These are phyloP conservation scores for Drosophila mulleri DNA, from an alignment of 2,888 invertebrate genomes.

Conservation along the genomic window DNA sequence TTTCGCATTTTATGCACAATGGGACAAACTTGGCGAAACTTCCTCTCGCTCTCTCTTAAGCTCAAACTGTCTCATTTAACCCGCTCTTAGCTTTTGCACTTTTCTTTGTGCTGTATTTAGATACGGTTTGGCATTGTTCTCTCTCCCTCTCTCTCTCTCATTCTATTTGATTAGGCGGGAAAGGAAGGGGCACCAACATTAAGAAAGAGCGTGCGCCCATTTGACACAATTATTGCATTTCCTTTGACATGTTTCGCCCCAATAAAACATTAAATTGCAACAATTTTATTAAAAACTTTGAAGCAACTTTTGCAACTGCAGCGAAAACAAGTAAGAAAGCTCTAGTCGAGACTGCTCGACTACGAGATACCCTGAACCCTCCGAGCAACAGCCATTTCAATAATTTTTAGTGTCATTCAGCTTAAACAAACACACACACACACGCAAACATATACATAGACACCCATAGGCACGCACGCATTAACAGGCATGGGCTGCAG, in stretches of 20 bases:
- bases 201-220: slow-evolving; percentile 23
- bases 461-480: no score
- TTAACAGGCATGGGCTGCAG: no score
- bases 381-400: no score
- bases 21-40: slow-evolving; percentile 7
- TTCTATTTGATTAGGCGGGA: slow-evolving; percentile 12
- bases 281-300: slow-evolving; percentile 67
- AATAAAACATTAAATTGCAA: slow-evolving; percentile 62
- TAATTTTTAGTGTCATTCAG: no score
- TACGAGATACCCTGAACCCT: no score
- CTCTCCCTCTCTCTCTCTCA: slow-evolving; percentile 3
- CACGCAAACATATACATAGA: no score
- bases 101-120: slow-evolving; percentile 30
- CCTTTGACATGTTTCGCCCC: slow-evolving; percentile 28
- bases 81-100: slow-evolving; percentile 57
- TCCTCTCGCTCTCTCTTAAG: neutral
- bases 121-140: slow-evolving; percentile 39
- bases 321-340: no score
- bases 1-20: slow-evolving; percentile 31
- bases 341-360: no score
- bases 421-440: no score
- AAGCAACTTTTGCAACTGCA: slow-evolving; percentile 35
- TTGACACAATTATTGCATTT: slow-evolving; percentile 65
- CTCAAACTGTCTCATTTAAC: slow-evolving; percentile 42
- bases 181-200: slow-evolving; percentile 5